Base-by-base conservation (phyloP, 2,888 invertebrate genomes). In the Hypomecis atomaria region DNA sequence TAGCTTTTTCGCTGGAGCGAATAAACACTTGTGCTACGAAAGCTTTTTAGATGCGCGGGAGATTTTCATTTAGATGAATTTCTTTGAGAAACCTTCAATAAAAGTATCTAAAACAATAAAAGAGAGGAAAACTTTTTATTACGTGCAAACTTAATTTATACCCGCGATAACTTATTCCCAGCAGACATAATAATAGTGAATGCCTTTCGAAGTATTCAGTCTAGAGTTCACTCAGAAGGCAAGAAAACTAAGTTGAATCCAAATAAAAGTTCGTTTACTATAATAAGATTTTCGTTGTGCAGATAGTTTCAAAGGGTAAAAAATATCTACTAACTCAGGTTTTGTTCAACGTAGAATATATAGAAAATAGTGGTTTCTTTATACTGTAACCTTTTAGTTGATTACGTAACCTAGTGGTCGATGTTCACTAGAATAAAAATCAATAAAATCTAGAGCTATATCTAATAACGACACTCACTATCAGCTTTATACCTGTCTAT, bases 141-240 rank as follows among this genome's bases (percentile, higher is more conserved):
- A 69, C 65, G 65, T 55, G 66, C 59, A 65, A 69, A 71, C 61
- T 65, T 69, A 69, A 69, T 71, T 71, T 66, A 69, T 67, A 55
- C 43, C 60, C 53, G 52, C 57, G 64, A 62, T 66, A 69, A 64
- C 65, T 67, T 69, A 56, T 64, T 67, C 69, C 61, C 62, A 36
- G 55, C 42, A 58, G 60, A 61, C 61, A 56, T 62, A 59, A 71
- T 69, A 71, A 65, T 61, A 61, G 64, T 66, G 47, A 56, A 61
- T 67, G 43, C 52, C 42, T 47, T 49, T 55, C 36, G 36, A 42
- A 50, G 52, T 57, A 49, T 34, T 52, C 45, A 42, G 49, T 49
- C 40, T 52, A 54, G 50, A 62, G 62, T 58, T 57, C 47, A 52
- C 47, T 9, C 33, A 50, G 49, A 49, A 44, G 38, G 23, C 48